Conservation (phyloP, 2,797 vertebrate species). For the Coluber constrictor region DNA sequence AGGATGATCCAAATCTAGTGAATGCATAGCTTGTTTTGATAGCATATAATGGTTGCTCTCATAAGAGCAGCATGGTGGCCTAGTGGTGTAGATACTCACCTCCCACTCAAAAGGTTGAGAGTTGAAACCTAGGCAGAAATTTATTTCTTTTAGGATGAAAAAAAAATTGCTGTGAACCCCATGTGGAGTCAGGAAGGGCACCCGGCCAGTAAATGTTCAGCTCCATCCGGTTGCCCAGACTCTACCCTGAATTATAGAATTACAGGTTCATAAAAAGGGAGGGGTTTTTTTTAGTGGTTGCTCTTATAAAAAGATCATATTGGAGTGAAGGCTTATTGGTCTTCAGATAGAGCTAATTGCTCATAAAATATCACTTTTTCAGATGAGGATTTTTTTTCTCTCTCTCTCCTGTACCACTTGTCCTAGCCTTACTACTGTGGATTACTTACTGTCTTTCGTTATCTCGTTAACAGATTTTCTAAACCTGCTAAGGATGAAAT, state of each 20-base stretch:
- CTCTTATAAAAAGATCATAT: background rate
- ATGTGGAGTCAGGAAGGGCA: background rate
- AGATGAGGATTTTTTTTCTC: background rate
- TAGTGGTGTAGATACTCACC: background rate
- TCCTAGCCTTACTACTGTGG: background rate
- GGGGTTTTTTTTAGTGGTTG: background rate
- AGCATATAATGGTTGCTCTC: background rate
- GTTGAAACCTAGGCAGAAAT: background rate
- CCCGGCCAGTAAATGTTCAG: background rate
- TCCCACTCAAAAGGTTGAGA: background rate
- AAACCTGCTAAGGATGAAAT: background rate
- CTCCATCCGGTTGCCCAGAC: background rate
- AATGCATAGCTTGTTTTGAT: background rate
- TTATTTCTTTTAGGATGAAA: background rate
- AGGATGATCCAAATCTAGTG: background rate
- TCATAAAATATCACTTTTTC: background rate
- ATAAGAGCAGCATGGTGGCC: background rate
- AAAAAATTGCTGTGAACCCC: background rate
- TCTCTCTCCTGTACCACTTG: background rate
- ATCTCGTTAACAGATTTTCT: background rate
- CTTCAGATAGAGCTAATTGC: background rate
- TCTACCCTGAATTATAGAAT: background rate
- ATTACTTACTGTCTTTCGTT: background rate
- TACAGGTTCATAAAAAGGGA: background rate
- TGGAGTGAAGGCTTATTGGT: background rate